These are phyloP conservation scores for Oophaga sylvatica DNA, from an alignment of 2,797 vertebrate species.

Conservation along the genomic window DNA sequence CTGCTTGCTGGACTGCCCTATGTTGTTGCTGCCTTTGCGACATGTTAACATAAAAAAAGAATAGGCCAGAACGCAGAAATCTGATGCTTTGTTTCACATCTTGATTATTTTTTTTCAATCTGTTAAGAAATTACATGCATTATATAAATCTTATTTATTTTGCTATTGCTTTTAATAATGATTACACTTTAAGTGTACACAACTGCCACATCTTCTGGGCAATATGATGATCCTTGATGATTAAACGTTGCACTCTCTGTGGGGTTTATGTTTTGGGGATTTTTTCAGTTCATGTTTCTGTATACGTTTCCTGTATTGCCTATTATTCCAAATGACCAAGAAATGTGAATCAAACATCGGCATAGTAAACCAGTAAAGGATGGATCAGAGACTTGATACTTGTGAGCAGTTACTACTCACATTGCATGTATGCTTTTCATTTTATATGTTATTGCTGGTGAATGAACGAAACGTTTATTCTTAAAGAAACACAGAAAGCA, in stretches of 20 bases:
- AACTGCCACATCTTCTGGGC: neutral
- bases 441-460: neutral
- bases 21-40: constrained; percentile 95
- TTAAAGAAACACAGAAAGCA: neutral
- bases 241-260: neutral
- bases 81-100: neutral
- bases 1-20: constrained; percentile 84
- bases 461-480: neutral
- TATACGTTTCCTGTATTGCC: neutral
- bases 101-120: neutral
- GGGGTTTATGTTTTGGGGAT: no score
- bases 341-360: neutral
- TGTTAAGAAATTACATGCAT: neutral
- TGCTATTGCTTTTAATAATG: neutral
- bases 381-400: neutral
- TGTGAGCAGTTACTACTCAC: neutral
- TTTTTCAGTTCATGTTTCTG: neutral
- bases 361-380: neutral
- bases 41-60: constrained; percentile 81
- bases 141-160: neutral
- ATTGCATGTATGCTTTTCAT: neutral
- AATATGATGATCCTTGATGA: neutral
- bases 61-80: constrained; percentile 3
- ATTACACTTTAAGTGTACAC: neutral
- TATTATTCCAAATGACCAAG: neutral